These are phyloP conservation scores for Acleris emargana DNA, from an alignment of 2,888 invertebrate species.

Conservation along the genomic window DNA sequence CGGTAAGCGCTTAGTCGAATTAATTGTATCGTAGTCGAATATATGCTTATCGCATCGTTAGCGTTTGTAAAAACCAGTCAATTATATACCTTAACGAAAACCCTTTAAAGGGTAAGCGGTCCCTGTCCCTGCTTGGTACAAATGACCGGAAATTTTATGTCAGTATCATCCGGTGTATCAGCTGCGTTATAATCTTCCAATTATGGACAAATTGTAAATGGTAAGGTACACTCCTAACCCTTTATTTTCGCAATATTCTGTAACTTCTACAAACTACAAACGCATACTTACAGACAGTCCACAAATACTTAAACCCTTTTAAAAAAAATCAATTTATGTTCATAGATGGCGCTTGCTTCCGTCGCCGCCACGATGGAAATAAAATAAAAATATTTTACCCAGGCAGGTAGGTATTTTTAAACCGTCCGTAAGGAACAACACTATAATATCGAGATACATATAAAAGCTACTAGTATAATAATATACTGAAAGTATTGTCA, in stretches of 20 bases:
- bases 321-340: too few relatives aligned
- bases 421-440: slow-evolving; percentile 21
- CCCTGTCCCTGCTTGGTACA: too few relatives aligned
- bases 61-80: too few relatives aligned
- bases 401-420: background rate
- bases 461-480: slow-evolving; percentile 24
- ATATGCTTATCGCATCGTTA: too few relatives aligned
- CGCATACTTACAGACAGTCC: slow-evolving; percentile 19
- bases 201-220: background rate
- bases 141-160: too few relatives aligned
- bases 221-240: background rate
- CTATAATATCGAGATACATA: slow-evolving; percentile 36
- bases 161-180: too few relatives aligned
- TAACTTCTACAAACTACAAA: slow-evolving; percentile 24
- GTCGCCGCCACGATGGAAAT: background rate
- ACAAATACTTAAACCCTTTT: slow-evolving; percentile 1
- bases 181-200: background rate
- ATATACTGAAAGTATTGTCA: slow-evolving; percentile 47
- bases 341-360: too few relatives aligned
- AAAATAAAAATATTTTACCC: background rate
- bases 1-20: too few relatives aligned
- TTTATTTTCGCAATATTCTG: background rate
- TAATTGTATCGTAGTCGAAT: too few relatives aligned
- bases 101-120: too few relatives aligned
- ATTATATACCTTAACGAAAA: too few relatives aligned